These are phyloP conservation scores for Ceryle rudis DNA, from an alignment of 2,797 vertebrate species.

Conservation along the genomic window DNA sequence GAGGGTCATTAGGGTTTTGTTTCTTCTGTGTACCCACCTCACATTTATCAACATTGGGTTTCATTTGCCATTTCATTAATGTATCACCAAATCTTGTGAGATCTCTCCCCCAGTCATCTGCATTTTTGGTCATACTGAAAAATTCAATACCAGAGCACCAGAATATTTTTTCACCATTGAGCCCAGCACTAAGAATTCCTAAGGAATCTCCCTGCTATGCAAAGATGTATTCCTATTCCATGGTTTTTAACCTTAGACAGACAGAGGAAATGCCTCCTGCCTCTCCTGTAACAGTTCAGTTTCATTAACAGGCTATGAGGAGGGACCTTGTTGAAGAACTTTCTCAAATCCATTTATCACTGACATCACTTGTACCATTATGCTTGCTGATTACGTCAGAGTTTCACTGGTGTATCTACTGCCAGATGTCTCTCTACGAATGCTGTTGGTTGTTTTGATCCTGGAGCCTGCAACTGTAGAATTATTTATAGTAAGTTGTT, in stretches of 20 bases:
- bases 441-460: background rate
- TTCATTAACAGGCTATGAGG: background rate
- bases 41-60: background rate
- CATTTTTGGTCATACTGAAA: background rate
- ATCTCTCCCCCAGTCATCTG: background rate
- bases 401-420: rapidly evolving
- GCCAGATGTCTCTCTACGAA: background rate
- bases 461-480: background rate
- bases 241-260: background rate
- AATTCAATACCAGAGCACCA: background rate
- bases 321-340: background rate
- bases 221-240: background rate
- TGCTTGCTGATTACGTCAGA: background rate
- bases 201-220: background rate
- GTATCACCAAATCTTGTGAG: background rate
- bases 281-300: background rate
- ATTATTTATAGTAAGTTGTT: background rate
- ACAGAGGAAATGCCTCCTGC: background rate
- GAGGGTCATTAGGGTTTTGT: background rate
- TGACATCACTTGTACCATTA: background rate
- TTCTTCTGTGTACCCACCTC: background rate
- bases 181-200: background rate
- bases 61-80: background rate
- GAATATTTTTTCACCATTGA: background rate
- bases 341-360: background rate